Percentiles rank a stretch among this genome's conserved stretches.
Evolutionary conservation across 2,888 invertebrate genomes (phyloP).

Genomic region (Enchytraeus crypticus): DNA sequence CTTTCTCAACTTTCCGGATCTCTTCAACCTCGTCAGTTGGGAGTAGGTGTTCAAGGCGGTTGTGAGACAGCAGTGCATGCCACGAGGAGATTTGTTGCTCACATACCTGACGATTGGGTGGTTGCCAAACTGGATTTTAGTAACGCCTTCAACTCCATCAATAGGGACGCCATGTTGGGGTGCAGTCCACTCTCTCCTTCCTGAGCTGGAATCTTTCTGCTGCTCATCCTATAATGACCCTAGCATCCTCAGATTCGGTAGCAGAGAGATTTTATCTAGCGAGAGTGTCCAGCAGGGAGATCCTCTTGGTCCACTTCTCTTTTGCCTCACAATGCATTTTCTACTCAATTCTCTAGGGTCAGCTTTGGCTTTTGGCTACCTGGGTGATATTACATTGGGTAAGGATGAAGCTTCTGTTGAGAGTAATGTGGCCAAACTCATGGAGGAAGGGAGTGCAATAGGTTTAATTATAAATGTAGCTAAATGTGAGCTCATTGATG

Average conservation of each 20-base stretch:
- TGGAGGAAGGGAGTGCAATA: neutral
- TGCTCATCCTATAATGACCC: no score
- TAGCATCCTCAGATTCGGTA: no score
- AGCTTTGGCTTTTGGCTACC: neutral
- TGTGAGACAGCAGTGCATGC: neutral
- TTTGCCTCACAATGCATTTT: neutral
- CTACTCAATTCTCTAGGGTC: neutral
- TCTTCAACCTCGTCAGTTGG: neutral
- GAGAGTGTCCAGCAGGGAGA: neutral
- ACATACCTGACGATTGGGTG: neutral
- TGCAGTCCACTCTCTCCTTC: no score
- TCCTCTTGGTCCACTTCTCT: constrained; percentile 2
- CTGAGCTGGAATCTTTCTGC: no score
- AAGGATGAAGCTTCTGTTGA: neutral
- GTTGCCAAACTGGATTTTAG: neutral
- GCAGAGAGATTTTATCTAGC: neutral
- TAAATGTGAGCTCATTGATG: no score
- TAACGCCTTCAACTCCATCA: neutral
- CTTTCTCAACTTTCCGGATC: neutral
- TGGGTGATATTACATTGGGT: neutral
- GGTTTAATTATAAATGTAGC: no score
- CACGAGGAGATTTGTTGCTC: neutral
- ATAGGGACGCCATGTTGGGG: neutral
- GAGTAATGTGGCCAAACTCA: neutral
- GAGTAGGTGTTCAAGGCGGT: neutral